Percentiles rank a stretch among this genome's conserved stretches.
Conservation (phyloP, 2,888 invertebrate genomes). For the Coleophora flavipennella region DNA sequence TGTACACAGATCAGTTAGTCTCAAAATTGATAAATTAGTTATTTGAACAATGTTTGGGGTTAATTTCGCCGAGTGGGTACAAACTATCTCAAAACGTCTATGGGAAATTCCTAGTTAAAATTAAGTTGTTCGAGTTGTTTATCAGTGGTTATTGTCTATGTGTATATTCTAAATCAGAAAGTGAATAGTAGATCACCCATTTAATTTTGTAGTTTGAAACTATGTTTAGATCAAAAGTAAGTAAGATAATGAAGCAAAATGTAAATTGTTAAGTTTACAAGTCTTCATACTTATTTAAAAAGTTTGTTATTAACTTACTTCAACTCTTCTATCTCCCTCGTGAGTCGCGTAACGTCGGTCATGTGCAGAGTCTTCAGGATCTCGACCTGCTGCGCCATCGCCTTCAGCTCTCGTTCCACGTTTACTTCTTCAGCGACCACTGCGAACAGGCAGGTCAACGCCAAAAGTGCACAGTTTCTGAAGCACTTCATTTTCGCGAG, state of each 20-base stretch:
- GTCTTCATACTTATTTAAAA: too few relatives aligned
- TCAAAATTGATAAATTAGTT: too few relatives aligned
- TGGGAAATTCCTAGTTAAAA: too few relatives aligned
- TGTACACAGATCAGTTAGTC: too few relatives aligned
- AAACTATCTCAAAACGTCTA: too few relatives aligned
- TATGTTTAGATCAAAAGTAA: neutral
- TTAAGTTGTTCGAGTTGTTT: too few relatives aligned
- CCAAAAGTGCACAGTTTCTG: conserved; percentile 27
- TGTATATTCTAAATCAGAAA: too few relatives aligned
- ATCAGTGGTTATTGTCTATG: too few relatives aligned
- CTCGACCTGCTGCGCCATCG: conserved; percentile 38
- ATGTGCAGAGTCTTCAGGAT: conserved; percentile 35
- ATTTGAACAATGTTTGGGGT: too few relatives aligned
- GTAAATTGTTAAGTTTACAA: too few relatives aligned
- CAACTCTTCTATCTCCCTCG: conserved; percentile 42
- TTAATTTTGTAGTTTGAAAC: neutral
- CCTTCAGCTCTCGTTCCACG: conserved; percentile 31
- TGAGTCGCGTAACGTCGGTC: conserved; percentile 36
- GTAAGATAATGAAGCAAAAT: too few relatives aligned
- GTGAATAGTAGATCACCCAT: neutral
- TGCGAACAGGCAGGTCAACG: conserved; percentile 25
- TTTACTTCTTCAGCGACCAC: conserved; percentile 31
- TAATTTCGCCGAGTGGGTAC: too few relatives aligned
- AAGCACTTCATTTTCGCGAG: conserved; percentile 41
- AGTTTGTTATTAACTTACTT: conserved; percentile 39